phyloP scores from a whole-genome alignment of 2,113 vertebrate genomes.

The Procavia capensis region DNA sequence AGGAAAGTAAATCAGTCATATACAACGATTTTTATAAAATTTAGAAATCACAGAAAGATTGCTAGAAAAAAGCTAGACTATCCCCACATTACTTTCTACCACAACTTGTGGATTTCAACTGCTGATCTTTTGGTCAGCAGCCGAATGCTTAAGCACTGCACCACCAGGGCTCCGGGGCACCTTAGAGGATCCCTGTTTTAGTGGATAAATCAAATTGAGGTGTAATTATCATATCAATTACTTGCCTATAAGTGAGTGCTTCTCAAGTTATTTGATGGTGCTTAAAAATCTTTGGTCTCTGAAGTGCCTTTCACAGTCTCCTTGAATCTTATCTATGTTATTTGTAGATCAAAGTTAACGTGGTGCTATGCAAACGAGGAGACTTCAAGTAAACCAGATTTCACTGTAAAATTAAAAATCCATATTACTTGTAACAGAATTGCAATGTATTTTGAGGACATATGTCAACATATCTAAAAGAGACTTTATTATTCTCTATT shows the following conservation, averaged over 20 bases:
- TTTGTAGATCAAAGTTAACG: slow-evolving; percentile 77
- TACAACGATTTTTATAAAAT: slow-evolving; percentile 63
- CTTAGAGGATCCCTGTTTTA: slow-evolving; percentile 74
- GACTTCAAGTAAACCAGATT: slow-evolving; percentile 67
- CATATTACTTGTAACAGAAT: slow-evolving; percentile 63
- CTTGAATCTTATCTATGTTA: slow-evolving; percentile 79
- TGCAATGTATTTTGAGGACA: slow-evolving; percentile 54
- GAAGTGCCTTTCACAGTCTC: slow-evolving; percentile 76
- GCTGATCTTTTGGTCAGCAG: no score
- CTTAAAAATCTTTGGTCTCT: slow-evolving; percentile 82
- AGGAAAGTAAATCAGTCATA: slow-evolving; percentile 48
- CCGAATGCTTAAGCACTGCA: no score
- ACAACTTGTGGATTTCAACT: no score
- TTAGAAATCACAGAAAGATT: slow-evolving; percentile 59
- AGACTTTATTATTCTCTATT: slow-evolving; percentile 36
- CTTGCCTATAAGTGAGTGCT: slow-evolving; percentile 79
- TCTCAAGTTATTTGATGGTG: slow-evolving; percentile 78
- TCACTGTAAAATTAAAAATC: slow-evolving; percentile 62
- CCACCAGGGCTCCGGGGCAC: slow-evolving; percentile 18
- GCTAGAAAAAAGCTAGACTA: slow-evolving; percentile 65
- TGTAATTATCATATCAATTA: slow-evolving; percentile 80
- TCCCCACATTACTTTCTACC: slow-evolving; percentile 68
- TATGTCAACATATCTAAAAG: slow-evolving; percentile 55
- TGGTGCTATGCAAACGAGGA: slow-evolving; percentile 70
- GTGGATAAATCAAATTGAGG: slow-evolving; percentile 81